A percentile compares a stretch with the other conserved stretches of the same genome.
Conservation (phyloP, 2,113 vertebrate species). For the Megaceryle maxima region DNA sequence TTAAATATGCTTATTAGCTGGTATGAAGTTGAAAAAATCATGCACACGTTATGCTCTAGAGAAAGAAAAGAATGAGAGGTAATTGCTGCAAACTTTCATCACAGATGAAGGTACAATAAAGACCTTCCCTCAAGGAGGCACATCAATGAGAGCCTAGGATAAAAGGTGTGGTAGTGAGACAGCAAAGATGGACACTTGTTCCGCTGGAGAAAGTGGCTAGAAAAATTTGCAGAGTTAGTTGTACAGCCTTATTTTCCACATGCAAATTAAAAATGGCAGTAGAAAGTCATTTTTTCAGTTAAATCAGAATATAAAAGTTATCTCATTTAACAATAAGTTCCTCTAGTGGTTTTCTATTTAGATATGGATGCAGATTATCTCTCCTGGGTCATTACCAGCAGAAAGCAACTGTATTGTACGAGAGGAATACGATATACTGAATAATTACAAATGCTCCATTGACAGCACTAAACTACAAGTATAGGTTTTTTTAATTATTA, state of each 20-base stretch:
- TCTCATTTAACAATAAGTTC: neutral
- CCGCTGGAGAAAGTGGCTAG: neutral
- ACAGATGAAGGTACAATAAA: constrained; percentile 8
- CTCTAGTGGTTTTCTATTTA: neutral
- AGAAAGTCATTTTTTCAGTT: neutral
- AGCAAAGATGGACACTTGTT: neutral
- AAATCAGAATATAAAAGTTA: neutral
- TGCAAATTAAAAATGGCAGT: neutral
- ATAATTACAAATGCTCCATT: constrained; percentile 15
- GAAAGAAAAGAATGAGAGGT: neutral
- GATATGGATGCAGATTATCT: neutral
- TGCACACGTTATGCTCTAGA: neutral
- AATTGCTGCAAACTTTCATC: constrained; percentile 20
- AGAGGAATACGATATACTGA: neutral
- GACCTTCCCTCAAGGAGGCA: constrained; percentile 1
- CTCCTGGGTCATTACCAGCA: constrained; percentile 2
- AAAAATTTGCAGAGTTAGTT: neutral
- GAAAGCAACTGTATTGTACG: neutral
- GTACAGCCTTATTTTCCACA: neutral
- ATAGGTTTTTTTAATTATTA: neutral
- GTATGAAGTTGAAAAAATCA: neutral
- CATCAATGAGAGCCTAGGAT: neutral
- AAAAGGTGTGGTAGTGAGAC: neutral
- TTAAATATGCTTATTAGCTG: neutral
- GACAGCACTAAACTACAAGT: neutral